Conservation (phyloP, 2,797 vertebrate genomes). For the Lepidocolaptes lacrymiger region DNA sequence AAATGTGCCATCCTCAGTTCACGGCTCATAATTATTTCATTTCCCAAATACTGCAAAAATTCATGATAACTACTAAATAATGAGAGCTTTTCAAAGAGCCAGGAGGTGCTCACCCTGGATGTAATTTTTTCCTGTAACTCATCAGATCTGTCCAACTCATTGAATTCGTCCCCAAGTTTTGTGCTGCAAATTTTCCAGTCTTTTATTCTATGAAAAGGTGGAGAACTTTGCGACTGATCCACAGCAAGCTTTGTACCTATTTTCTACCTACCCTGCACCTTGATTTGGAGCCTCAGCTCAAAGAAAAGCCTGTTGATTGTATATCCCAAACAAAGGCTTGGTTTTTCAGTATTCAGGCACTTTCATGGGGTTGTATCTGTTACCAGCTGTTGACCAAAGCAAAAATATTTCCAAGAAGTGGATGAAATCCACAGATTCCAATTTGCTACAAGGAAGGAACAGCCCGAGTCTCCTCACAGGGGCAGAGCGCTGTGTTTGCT, state of each 20-base stretch:
- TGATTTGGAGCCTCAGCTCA: neutral
- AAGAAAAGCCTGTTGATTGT: neutral
- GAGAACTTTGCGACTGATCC: neutral
- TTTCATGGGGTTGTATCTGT: neutral
- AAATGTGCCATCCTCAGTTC: constrained; percentile 1
- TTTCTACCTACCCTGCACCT: neutral
- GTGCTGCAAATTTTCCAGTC: neutral
- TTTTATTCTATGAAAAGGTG: neutral
- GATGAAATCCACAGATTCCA: neutral
- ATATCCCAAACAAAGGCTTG: neutral
- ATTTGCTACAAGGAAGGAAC: neutral
- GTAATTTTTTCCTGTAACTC: neutral
- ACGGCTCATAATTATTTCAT: constrained; percentile 23
- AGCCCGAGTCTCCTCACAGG: neutral
- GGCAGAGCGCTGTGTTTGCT: neutral
- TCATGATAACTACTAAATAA: neutral
- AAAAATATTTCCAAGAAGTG: neutral
- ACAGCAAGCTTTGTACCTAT: neutral
- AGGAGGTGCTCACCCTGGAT: neutral
- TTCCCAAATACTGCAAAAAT: neutral
- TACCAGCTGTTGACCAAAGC: neutral
- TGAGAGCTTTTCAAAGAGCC: neutral
- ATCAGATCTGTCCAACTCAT: neutral
- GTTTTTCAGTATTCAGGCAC: neutral
- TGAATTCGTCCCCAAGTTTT: neutral